Conservation (phyloP, 2,113 vertebrate species). For the Saimiri boliviensis region DNA sequence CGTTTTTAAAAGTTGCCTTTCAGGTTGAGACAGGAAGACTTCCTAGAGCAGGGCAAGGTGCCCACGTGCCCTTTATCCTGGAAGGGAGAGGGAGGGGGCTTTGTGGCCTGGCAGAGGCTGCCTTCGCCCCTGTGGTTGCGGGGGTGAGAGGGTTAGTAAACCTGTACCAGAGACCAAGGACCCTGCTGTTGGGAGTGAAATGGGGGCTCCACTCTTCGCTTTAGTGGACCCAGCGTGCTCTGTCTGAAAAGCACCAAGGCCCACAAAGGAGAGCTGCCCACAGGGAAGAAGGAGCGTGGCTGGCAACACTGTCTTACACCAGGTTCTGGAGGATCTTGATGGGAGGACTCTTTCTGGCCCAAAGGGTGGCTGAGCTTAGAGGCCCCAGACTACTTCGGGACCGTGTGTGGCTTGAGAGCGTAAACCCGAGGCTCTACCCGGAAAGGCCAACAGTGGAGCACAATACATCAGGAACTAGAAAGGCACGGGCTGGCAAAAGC, state of each 20-base stretch:
- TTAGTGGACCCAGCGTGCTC: background rate
- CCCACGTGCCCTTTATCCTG: background rate
- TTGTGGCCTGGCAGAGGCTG: background rate
- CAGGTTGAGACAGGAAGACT: background rate
- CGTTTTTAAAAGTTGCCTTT: background rate
- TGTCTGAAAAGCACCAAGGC: background rate
- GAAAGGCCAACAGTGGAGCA: background rate
- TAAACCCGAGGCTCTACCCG: background rate
- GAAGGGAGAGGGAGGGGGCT: background rate
- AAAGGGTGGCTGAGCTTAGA: background rate
- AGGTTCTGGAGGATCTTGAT: background rate
- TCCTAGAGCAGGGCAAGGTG: background rate
- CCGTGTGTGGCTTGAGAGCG: background rate
- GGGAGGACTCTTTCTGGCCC: background rate
- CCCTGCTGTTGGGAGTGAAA: background rate
- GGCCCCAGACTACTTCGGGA: background rate
- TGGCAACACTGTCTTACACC: background rate
- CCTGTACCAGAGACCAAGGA: background rate
- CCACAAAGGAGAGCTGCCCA: background rate
- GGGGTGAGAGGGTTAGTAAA: background rate
- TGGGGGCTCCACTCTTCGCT: background rate
- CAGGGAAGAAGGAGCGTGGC: background rate
- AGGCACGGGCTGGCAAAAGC: background rate
- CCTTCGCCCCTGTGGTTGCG: background rate
- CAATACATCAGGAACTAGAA: too few species aligned